Conservation (phyloP, 2,797 vertebrate species). For the Eupleurogrammus muticus region DNA sequence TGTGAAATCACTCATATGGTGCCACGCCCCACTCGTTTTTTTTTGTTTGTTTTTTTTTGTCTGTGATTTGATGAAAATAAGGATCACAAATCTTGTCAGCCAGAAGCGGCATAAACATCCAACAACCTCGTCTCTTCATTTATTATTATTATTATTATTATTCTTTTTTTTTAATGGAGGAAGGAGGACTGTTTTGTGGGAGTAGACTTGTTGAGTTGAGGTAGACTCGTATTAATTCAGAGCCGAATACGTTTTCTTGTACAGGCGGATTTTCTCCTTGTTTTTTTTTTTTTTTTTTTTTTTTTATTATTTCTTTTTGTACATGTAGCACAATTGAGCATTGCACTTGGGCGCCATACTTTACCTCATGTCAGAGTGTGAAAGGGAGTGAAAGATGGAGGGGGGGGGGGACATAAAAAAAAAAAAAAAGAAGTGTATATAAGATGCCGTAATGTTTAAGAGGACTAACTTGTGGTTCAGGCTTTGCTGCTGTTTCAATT, state of each 20-base stretch:
- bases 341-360: conserved; percentile 95
- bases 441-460: conserved; percentile 79
- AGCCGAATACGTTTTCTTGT: conserved; percentile 79
- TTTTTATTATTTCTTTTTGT: conserved; percentile 77
- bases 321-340: conserved; percentile 95
- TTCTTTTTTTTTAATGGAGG: not conserved
- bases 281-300: conserved; percentile 29
- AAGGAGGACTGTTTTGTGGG: conserved; percentile 41
- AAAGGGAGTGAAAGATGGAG: conserved; percentile 62
- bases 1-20: conserved; percentile 75
- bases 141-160: not conserved
- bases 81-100: conserved; percentile 70
- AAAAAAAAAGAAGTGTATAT: conserved; percentile 51
- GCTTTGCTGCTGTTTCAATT: conserved; percentile 91
- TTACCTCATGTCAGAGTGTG: conserved; percentile 93
- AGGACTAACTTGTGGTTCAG: conserved; percentile 81
- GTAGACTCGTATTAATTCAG: conserved; percentile 77
- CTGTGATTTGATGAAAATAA: conserved; percentile 39
- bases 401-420: too few species aligned
- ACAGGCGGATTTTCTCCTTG: conserved; percentile 53
- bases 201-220: conserved; percentile 48
- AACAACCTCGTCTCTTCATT: conserved; percentile 44
- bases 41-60: too few species aligned
- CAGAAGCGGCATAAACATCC: conserved; percentile 71
- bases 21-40: conserved; percentile 61